Base-by-base conservation (phyloP, 2,797 vertebrate species). In the Amblyopsis hoosieri region DNA sequence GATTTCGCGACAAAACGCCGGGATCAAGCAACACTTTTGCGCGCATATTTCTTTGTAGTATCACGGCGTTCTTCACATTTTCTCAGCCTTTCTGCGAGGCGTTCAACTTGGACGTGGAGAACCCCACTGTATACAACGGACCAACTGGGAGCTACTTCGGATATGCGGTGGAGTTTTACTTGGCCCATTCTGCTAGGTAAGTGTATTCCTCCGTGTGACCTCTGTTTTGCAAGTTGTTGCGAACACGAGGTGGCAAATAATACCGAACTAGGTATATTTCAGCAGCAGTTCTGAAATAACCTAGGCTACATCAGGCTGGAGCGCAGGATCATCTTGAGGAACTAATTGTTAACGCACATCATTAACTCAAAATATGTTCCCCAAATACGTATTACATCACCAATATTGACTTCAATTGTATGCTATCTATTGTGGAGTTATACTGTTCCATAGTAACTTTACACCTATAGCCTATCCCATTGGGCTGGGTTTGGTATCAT, bases 111-210 rank as follows among this genome's bases (percentile, higher is more conserved):
- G 95, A 96, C 80, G 89, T 91, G 76, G 92, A 95, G 72, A 91
- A 87, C 68, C 95, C 95, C 1, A 63, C 85, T 2, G 88, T 93
- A 55, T 95, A 95, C 75, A 87, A 87, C 31, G 95, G 96, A 89
- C 92, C 95, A 17, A 74, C 77, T 0, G 94, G 94, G 57, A 96
- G 95, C 89, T 92, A 94, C 77, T 97, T 97, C 79, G 95, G 96
- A 80, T 97, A 95, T 66, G 93, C 95, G 0, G 90, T 96, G 76
- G 95, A 97, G 78, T 97, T 97, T 88, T 96, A 97, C 85, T 90
- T 93, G 85, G 91, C 94, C 10, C 87, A 90, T 23, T 86, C 92
- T 0, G 64, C 88, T 64, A 94, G 94, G 96, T 97, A 79, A 92
- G 94, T 81, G 57, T 49, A 15, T 12, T 55, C 45, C 4, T 57